Conservation (phyloP, 1,140 invertebrate genomes). For the Drosophila arizonae region DNA sequence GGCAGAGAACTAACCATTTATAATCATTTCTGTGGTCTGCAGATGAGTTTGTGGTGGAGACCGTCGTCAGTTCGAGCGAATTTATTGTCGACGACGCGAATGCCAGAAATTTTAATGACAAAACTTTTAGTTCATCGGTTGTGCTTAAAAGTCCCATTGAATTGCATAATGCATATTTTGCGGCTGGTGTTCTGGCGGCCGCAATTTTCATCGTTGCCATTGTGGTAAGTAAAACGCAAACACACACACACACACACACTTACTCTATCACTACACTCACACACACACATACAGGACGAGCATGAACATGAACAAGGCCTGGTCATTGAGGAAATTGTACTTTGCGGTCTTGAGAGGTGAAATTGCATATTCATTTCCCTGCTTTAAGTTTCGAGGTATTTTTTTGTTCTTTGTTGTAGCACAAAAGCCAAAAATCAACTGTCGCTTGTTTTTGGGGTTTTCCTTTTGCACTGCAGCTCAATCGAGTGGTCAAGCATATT, state of each 20-base stretch:
- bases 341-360: slow-evolving; percentile 58
- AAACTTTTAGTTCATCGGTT: slow-evolving; percentile 85
- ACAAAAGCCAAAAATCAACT: slow-evolving; percentile 21
- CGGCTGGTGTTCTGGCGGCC: slow-evolving; percentile 87
- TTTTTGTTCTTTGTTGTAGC: background rate
- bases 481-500: slow-evolving; percentile 51
- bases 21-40: slow-evolving; percentile 42
- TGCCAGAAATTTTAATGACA: slow-evolving; percentile 86
- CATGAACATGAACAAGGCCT: slow-evolving; percentile 24
- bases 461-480: slow-evolving; percentile 48
- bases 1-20: slow-evolving; percentile 43
- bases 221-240: slow-evolving; percentile 84
- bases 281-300: slow-evolving; percentile 13
- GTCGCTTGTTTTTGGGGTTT: background rate
- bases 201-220: slow-evolving; percentile 88
- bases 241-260: slow-evolving; percentile 13
- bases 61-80: slow-evolving; percentile 85
- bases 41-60: slow-evolving; percentile 87
- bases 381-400: slow-evolving; percentile 36
- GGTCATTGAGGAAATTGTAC: slow-evolving; percentile 66
- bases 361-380: slow-evolving; percentile 76
- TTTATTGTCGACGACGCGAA: slow-evolving; percentile 84
- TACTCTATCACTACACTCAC: slow-evolving; percentile 14
- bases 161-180: slow-evolving; percentile 89
- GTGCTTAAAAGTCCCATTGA: slow-evolving; percentile 82